phyloP scores from a whole-genome alignment of 2,888 invertebrate genomes.

The Beris morrisii region DNA sequence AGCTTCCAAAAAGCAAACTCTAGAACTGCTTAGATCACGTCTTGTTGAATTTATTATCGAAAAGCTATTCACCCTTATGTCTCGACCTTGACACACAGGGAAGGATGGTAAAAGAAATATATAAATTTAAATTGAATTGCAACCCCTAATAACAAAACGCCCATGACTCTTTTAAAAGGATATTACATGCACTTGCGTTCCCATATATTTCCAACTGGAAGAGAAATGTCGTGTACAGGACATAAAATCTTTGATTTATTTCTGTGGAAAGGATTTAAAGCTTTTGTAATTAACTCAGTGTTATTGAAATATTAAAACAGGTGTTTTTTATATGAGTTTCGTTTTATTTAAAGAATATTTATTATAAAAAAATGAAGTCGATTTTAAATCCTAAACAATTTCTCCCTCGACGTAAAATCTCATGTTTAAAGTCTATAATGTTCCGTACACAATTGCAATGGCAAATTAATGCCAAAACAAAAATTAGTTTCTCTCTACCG shows the following conservation, averaged over 20 bases:
- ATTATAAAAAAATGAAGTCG: too few relatives aligned
- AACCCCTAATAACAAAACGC: slow-evolving; percentile 16
- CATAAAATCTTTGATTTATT: slow-evolving; percentile 25
- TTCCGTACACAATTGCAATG: neutral
- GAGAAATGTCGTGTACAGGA: slow-evolving; percentile 25
- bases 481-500: slow-evolving; percentile 6
- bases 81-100: too few relatives aligned
- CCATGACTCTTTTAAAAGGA: slow-evolving; percentile 19
- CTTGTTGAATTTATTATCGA: too few relatives aligned
- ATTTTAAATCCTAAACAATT: too few relatives aligned
- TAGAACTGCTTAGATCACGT: too few relatives aligned
- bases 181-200: slow-evolving; percentile 29
- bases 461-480: slow-evolving; percentile 6
- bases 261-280: slow-evolving; percentile 11
- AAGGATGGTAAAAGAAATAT: slow-evolving; percentile 8
- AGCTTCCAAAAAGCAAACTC: too few relatives aligned
- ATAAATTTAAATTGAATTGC: slow-evolving; percentile 19
- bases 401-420: too few relatives aligned
- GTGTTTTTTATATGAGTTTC: too few relatives aligned
- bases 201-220: slow-evolving; percentile 13
- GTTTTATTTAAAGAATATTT: too few relatives aligned
- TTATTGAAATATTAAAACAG: neutral
- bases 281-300: slow-evolving; percentile 21
- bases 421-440: too few relatives aligned
- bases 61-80: too few relatives aligned